Conservation (phyloP, 2,888 invertebrate species). For the Andrena dorsata region DNA sequence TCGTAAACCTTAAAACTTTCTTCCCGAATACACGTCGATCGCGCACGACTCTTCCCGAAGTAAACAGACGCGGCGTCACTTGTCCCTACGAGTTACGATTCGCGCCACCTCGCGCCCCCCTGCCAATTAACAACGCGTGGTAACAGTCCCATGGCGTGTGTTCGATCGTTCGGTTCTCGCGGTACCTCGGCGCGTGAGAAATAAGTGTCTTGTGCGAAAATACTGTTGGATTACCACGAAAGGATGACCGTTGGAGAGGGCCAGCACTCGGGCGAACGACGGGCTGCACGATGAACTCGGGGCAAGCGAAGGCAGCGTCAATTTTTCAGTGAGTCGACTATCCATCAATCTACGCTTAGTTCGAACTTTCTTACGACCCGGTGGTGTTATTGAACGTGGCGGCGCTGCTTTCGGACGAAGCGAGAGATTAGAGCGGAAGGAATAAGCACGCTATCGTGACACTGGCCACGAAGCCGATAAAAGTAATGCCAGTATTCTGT, state of each 20-base stretch:
- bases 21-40: background rate
- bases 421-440: background rate
- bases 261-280: background rate
- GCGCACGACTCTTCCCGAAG: background rate
- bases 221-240: background rate
- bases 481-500: conserved; percentile 26
- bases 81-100: background rate
- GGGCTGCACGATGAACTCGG: background rate
- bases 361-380: too few relatives aligned
- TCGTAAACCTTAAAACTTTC: conserved; percentile 46
- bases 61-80: background rate
- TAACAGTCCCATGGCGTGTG: background rate
- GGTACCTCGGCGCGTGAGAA: background rate
- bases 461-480: conserved; percentile 9
- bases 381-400: background rate
- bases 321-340: background rate
- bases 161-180: background rate
- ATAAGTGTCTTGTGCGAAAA: too few relatives aligned
- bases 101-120: background rate
- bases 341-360: too few relatives aligned
- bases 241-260: too few relatives aligned
- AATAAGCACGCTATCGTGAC: background rate
- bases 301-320: background rate
- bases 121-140: background rate
- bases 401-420: background rate